Base-by-base conservation (phyloP, 1,140 invertebrate species). In the Apocrypta bakeri region DNA sequence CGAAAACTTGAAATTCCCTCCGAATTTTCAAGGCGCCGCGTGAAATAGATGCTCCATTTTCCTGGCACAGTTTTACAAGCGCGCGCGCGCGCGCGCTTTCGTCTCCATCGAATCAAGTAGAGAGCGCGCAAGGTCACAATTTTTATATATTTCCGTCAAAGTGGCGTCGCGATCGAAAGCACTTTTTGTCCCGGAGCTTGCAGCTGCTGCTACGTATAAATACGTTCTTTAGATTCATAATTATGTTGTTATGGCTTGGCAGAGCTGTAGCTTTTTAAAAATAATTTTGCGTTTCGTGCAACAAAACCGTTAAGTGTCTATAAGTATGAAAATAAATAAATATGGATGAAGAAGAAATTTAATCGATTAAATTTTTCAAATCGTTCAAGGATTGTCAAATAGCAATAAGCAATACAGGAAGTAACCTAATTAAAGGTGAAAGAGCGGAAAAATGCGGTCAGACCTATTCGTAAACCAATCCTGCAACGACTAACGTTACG, bases 371-470 rank as follows among this genome's bases (percentile, higher is more conserved):
- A 40, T 40, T 40, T 1, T 8, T 8, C 40, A 12, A 40, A 40
- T 40, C 2, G 2, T 42, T 14, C 9, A 42, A 12, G 40, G 14
- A 27, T 68, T 27, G 25, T 12, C 1, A 68, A 3, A 24, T 0
- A n/a, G 66, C 1, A 1, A 25, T 25, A 17, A 85, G 85, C 84
- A 83, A 87, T 83, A 86, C 84, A 88, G 90, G 88, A 91, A 91
- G 88, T 91, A 90, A 91, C 90, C 90, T 84, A 89, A 91, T 92
- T 92, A 89, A 88, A 82, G 77, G 84, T 84, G 86, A 90, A 90
- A 91, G 87, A 88, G 86, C n/a, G 89, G 88, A 86, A 91, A 91
- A 91, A 92, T 91, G 90, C 90, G 91, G 90, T 86, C 91, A 92
- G 86, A 88, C 77, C 86, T 86, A 85, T 86, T 84, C 84, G 87